phyloP scores from a whole-genome alignment of 2,888 invertebrate species.

The Enchytraeus crypticus region DNA sequence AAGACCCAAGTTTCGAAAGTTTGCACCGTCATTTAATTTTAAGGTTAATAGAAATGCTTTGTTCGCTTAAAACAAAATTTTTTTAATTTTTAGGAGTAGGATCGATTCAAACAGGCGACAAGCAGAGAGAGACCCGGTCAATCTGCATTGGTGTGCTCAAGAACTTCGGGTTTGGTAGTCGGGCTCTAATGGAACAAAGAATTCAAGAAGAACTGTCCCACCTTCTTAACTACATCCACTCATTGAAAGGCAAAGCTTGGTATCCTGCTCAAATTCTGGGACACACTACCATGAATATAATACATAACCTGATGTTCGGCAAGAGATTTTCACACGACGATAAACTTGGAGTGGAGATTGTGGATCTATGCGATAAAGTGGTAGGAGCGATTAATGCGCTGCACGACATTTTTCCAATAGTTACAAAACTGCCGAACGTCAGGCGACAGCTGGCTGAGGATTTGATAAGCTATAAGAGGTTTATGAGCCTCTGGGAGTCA shows the following conservation, averaged over 20 bases:
- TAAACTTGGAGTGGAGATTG: background rate
- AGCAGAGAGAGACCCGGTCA: too few species aligned
- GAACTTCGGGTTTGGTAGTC: conserved; percentile 4
- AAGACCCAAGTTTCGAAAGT: too few species aligned
- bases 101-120: too few species aligned
- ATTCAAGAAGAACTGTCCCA: conserved; percentile 2
- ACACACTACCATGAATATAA: background rate
- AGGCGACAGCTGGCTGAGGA: background rate
- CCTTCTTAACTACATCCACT: background rate
- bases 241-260: conserved; percentile 1
- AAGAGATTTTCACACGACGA: background rate
- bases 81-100: too few species aligned
- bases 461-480: background rate
- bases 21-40: too few species aligned
- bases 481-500: background rate
- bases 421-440: background rate
- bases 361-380: background rate
- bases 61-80: too few species aligned
- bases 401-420: background rate
- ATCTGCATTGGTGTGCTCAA: background rate
- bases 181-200: conserved; percentile 2
- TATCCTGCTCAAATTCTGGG: background rate
- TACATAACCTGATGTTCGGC: background rate
- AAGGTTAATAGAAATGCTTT: too few species aligned
- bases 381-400: background rate